Evolutionary conservation across 2,888 invertebrate genomes (phyloP).

Genomic region (Dryobotodes eremita): DNA sequence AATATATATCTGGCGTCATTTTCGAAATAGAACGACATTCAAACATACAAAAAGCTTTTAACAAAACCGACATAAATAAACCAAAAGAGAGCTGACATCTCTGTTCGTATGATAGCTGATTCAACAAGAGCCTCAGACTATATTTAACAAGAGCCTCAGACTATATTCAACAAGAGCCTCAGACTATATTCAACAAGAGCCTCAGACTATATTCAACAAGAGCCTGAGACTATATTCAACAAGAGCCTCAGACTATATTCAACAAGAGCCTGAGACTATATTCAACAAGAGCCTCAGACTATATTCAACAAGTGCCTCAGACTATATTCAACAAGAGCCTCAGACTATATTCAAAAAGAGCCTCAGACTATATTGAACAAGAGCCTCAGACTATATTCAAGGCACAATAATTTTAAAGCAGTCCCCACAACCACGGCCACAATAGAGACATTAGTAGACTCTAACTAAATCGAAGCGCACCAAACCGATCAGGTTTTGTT

Average conservation of each 20-base stretch:
- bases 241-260: slow-evolving; percentile 14
- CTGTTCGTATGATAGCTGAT: slow-evolving; percentile 1
- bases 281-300: slow-evolving; percentile 18
- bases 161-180: slow-evolving; percentile 20
- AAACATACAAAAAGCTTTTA: neutral
- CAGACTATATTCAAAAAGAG: slow-evolving; percentile 20
- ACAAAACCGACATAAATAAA: neutral
- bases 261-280: slow-evolving; percentile 5
- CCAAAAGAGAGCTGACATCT: neutral
- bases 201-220: slow-evolving; percentile 16
- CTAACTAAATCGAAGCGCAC: slow-evolving; percentile 65
- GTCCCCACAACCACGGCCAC: slow-evolving; percentile 20
- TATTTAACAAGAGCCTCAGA: slow-evolving; percentile 20
- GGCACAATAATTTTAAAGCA: slow-evolving; percentile 38
- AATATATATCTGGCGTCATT: neutral
- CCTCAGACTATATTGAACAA: no score
- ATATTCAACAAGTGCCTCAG: slow-evolving; percentile 17
- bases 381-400: slow-evolving; percentile 16
- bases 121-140: slow-evolving; percentile 13
- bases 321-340: slow-evolving; percentile 20
- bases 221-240: slow-evolving; percentile 17
- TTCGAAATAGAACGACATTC: neutral
- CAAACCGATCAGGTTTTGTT: slow-evolving; percentile 80
- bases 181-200: slow-evolving; percentile 20
- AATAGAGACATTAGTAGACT: slow-evolving; percentile 62